A percentile compares a stretch with the other conserved stretches of the same genome.
These are phyloP conservation scores for Scolanthus callimorphus DNA, from an alignment of 92 coral and sea anemone genomes.

Conservation along the genomic window DNA sequence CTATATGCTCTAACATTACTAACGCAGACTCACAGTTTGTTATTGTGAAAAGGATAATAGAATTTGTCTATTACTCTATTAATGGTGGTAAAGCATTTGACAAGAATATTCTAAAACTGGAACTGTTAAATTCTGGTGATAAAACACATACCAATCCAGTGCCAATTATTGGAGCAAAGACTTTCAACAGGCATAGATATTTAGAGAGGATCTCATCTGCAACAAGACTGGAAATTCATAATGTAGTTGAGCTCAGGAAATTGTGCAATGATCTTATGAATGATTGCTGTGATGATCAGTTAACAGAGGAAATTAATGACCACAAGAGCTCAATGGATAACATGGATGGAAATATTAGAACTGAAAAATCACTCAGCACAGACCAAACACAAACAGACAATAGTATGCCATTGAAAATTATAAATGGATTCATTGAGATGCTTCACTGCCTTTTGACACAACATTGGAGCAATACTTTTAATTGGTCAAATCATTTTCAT, in stretches of 20 bases:
- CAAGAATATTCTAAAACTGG: too few relatives aligned
- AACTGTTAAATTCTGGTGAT: too few relatives aligned
- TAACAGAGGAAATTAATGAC: not conserved
- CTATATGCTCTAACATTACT: not conserved
- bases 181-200: not conserved
- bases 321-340: not conserved
- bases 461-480: conserved; percentile 31
- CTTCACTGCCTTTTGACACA: conserved; percentile 4
- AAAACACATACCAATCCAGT: not conserved
- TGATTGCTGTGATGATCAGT: not conserved
- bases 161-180: not conserved
- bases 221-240: not conserved
- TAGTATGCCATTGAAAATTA: not conserved
- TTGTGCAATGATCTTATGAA: not conserved
- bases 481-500: conserved; percentile 11
- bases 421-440: not conserved
- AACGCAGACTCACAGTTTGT: not conserved
- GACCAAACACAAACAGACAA: not conserved
- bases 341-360: not conserved
- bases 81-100: not conserved
- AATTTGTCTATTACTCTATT: not conserved
- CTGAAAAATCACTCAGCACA: not conserved
- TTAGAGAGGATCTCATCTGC: not conserved
- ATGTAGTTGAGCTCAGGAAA: not conserved
- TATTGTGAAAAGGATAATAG: conserved; percentile 5